A percentile compares a stretch with the other conserved stretches of the same genome.
Evolutionary conservation across 2,888 invertebrate genomes (phyloP).

Genomic region (Euzetes globulus): DNA sequence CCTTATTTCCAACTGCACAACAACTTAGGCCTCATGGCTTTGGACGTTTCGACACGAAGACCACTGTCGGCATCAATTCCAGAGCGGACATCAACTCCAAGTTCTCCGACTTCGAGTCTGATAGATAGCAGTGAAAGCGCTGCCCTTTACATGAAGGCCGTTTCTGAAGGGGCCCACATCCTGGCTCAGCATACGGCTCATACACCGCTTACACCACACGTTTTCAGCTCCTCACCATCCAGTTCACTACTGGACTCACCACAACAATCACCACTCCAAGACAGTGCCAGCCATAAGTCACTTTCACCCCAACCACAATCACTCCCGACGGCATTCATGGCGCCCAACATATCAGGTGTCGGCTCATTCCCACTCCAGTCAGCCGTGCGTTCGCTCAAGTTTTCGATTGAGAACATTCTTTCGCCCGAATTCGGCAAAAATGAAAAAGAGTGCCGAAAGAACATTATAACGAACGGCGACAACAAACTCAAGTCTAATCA

Average conservation of each 20-base stretch:
- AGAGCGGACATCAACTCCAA: constrained; percentile 1
- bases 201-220: neutral
- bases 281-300: constrained; percentile 21
- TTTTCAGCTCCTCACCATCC: constrained; percentile 4
- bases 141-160: constrained; percentile 12
- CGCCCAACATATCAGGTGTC: neutral
- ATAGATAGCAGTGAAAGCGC: constrained; percentile 15
- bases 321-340: neutral
- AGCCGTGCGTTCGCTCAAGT: constrained; percentile 38
- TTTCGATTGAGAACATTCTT: constrained; percentile 42
- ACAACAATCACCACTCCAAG: constrained; percentile 15
- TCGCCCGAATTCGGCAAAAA: constrained; percentile 41
- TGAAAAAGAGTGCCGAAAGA: constrained; percentile 30
- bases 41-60: constrained; percentile 28
- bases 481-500: constrained; percentile 7
- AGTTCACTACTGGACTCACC: constrained; percentile 23
- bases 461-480: neutral
- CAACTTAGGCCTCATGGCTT: constrained; percentile 28
- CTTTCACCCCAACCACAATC: constrained; percentile 16
- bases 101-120: neutral
- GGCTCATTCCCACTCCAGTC: constrained; percentile 6
- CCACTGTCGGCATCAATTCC: constrained; percentile 25
- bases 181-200: neutral
- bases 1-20: constrained; percentile 27
- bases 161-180: constrained; percentile 6